Evolutionary conservation across 2,113 vertebrate genomes (phyloP).

Genomic region (Pituophis catenifer): DNA sequence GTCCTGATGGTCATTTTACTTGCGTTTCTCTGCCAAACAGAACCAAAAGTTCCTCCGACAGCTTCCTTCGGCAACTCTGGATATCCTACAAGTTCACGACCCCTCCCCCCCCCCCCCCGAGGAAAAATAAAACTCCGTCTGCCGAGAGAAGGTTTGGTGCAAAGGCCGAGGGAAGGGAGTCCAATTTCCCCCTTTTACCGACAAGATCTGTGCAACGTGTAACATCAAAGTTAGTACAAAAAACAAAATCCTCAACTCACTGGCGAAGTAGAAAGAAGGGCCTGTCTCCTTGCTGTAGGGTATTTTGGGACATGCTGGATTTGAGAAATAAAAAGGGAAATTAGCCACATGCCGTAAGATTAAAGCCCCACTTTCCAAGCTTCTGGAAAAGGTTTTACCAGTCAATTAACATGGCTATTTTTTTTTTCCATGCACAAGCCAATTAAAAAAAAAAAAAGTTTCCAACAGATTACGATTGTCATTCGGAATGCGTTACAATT

Average conservation of each 20-base stretch:
- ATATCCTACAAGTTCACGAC: not conserved
- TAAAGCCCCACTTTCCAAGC: slow-evolving; percentile 61
- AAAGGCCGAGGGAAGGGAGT: slow-evolving; percentile 62
- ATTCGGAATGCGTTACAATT: slow-evolving; percentile 24
- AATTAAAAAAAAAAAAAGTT: slow-evolving; percentile 26
- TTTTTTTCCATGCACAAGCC: slow-evolving; percentile 65
- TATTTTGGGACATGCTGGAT: slow-evolving; percentile 86
- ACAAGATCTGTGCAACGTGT: slow-evolving; percentile 70
- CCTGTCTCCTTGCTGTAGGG: slow-evolving; percentile 86
- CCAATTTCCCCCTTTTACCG: slow-evolving; percentile 64
- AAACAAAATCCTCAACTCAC: slow-evolving; percentile 78
- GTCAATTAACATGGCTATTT: slow-evolving; percentile 30
- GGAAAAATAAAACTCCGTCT: not conserved
- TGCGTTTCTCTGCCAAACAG: not conserved
- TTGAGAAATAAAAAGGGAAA: slow-evolving; percentile 84
- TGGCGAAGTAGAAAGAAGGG: slow-evolving; percentile 87
- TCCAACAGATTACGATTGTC: slow-evolving; percentile 32
- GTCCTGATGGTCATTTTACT: not conserved
- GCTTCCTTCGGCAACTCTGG: not conserved
- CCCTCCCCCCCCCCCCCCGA: not conserved
- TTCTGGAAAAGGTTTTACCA: slow-evolving; percentile 71
- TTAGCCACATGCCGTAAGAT: slow-evolving; percentile 74
- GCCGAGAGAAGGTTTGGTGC: slow-evolving; percentile 61
- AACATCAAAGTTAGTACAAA: slow-evolving; percentile 76
- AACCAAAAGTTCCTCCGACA: slow-evolving; percentile 41